A percentile compares a stretch with the other conserved stretches of the same genome.
Evolutionary conservation across 2,888 invertebrate species (phyloP).

Genomic region (Cylindroiulus punctatus): DNA sequence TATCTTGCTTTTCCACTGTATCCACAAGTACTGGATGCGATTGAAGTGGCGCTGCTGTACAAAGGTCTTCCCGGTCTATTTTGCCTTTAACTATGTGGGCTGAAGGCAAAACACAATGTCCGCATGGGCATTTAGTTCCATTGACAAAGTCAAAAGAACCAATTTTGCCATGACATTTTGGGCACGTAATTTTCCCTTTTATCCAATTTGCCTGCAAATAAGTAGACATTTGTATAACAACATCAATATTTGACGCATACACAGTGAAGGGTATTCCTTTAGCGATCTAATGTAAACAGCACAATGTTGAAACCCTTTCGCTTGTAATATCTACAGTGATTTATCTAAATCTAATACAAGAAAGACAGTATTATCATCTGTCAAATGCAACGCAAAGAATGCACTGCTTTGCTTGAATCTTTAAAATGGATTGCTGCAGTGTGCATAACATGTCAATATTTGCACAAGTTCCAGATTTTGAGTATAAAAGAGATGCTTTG

Average conservation of each 20-base stretch:
- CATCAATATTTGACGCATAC: not conserved
- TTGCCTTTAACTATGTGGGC: conserved; percentile 59
- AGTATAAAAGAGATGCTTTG: too few relatives aligned
- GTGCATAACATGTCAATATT: too few relatives aligned
- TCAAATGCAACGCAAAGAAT: too few relatives aligned
- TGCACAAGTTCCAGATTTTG: too few relatives aligned
- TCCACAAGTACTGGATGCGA: not conserved
- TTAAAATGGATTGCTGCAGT: not conserved
- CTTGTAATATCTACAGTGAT: not conserved
- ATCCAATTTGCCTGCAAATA: conserved; percentile 59
- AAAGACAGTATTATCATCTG: too few relatives aligned
- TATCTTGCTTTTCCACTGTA: conserved; percentile 25
- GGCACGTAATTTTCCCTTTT: conserved; percentile 60
- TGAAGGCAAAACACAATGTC: conserved; percentile 58
- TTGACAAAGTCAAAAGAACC: conserved; percentile 60
- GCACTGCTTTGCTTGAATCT: too few relatives aligned
- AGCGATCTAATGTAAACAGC: not conserved
- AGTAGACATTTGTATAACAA: not conserved
- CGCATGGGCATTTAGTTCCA: conserved; percentile 59
- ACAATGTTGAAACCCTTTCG: not conserved
- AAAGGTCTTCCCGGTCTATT: conserved; percentile 58
- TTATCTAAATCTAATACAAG: too few relatives aligned
- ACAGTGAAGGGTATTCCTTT: not conserved
- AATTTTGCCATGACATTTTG: conserved; percentile 59
- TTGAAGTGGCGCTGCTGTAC: not conserved